Base-by-base conservation (phyloP, 1,140 invertebrate genomes). In the Cherax destructor region DNA sequence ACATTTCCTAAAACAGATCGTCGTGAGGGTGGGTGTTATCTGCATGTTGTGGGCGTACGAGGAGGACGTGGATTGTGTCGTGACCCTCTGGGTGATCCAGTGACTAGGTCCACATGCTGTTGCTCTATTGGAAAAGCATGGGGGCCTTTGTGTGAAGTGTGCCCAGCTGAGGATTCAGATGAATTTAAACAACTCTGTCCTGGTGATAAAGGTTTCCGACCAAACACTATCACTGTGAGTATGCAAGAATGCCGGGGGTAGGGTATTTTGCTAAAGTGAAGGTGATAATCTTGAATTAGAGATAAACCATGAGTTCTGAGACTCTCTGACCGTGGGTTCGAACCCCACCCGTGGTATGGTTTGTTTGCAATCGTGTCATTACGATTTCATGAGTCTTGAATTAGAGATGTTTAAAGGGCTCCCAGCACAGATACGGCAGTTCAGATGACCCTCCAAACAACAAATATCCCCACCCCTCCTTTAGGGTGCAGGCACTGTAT, bases 91-190 rank as follows among this genome's bases (percentile, higher is more conserved):
- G 97, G 95, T 5, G 94, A 95, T 18, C 94, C 95, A 92, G 96
- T 98, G 3, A 97, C 97, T 0, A 96, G 97, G 94, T 96, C 97
- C 0, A 96, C 97, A 1, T 98, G 98, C 94, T 98, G 98, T 94
- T 98, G 98, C 94, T 97, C 97, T 79, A 96, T 98, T 24, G 97
- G 97, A 72, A 96, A 95, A 91, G 97, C 97, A 0, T 98, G 98
- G 97, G 97, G 97, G 41, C 96, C 97, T 52, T 95, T 95, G 77
- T 98, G 98, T 94, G 97, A 98, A 93, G 93, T 96, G 4, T 98
- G 98, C 94, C 98, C 98, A 0, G 94, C 95, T 59, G 94, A 95
- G 1, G 96, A 96, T 7, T 96, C 96, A 0, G 96, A 96, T 92
- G 97, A 97, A 92, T 97, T 97, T 93, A 95, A 96, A 80, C 95